Evolutionary conservation across 1,140 invertebrate genomes (phyloP), one percentile per base, ranked within the genome.

Genomic region (Brachionus rubens): DNA sequence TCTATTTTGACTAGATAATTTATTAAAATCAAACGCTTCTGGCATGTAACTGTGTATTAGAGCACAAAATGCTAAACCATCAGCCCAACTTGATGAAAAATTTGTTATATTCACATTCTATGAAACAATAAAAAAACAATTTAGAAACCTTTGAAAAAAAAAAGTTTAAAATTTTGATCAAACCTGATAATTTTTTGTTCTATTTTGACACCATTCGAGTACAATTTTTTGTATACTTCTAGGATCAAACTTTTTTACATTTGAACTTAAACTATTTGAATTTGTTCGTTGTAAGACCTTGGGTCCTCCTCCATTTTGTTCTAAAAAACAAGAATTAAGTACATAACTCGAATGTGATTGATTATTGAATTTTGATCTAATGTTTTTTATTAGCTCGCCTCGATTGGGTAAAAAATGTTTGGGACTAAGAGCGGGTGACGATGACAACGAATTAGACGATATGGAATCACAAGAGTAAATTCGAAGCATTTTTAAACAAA

Each of bases 41-140:
- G 92, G 91, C 72, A 93, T 84, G 88, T 99, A 96, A 83, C 95
- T 91, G 87, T 99, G 96, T 85, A 99, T 98, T 77, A 99, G 90
- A 75, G 96, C 96, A 86, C 96, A 98, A 90, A 99, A 99, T 12
- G 96, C 96, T 82, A 99, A 86, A 87, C 96, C 96, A 86, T 99
- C 90, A 83, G 93, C 93, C 93, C 93, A 95, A 52, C 90, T 92
- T 77, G 91, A 92, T 80, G 91, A 91, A 82, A 95, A 95, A 85
- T 95, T 95, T 9, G 92, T 94, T 24, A 96, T 93, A 80, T 94
- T 92, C 41, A 95, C 92, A 81, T 91, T 91, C 82, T 89, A 77
- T 9, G 16, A 16, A 16, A n/a, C n/a, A n/a, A n/a, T n/a, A n/a
- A 81, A 77, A 52, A 47, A 48, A 76, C 26, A 43, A 76, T n/a